Conservation (phyloP, 2,888 invertebrate species). For the Crossocerus cetratus region DNA sequence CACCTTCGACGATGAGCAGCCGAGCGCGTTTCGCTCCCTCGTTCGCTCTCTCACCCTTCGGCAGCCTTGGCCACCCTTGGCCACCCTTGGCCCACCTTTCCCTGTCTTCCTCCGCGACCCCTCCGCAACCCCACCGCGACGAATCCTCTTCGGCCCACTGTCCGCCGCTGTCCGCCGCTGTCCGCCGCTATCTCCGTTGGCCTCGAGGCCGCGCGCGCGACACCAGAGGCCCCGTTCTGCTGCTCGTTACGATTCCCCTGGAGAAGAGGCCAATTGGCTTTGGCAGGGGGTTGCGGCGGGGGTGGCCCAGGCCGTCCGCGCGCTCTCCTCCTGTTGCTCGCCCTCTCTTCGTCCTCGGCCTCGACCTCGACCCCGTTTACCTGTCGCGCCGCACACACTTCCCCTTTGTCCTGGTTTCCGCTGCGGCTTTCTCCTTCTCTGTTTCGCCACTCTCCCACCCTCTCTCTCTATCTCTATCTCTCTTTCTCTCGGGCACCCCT, state of each 20-base stretch:
- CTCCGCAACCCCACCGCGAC: no score
- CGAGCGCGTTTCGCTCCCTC: no score
- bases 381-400: background rate
- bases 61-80: background rate
- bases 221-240: background rate
- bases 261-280: background rate
- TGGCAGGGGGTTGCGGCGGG: background rate
- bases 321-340: conserved; percentile 4
- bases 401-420: conserved; percentile 4
- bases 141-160: background rate
- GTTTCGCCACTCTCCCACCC: background rate
- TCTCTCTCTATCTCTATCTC: no score
- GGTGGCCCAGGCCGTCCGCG: background rate
- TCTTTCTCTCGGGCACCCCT: no score
- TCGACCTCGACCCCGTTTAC: conserved; percentile 4
- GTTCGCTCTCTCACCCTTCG: background rate
- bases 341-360: conserved; percentile 1
- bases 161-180: background rate
- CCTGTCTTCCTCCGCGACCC: background rate
- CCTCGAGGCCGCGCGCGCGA: background rate
- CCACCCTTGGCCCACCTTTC: background rate
- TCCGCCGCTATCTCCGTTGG: background rate
- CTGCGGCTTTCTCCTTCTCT: conserved; percentile 3
- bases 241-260: background rate
- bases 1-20: background rate